Percentiles rank a stretch among this genome's conserved stretches.
These are phyloP conservation scores for Neotoxoptera formosana DNA, from an alignment of 1,140 invertebrate genomes.

Conservation along the genomic window DNA sequence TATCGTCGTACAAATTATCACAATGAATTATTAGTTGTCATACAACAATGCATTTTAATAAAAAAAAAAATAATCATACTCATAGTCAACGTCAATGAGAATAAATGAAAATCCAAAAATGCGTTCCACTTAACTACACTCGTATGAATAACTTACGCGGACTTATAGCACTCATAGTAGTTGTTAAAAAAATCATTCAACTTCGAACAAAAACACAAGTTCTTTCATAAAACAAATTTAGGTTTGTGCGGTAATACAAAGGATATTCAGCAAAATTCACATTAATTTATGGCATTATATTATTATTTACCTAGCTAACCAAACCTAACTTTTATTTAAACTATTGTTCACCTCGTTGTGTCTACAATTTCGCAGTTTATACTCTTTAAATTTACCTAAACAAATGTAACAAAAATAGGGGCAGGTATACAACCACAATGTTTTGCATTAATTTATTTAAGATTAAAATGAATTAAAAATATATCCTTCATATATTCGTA, in stretches of 20 bases:
- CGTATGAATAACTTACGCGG: background rate
- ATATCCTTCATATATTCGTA: background rate
- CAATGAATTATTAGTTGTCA: background rate
- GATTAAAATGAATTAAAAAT: too few species aligned
- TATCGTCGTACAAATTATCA: background rate
- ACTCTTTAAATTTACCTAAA: background rate
- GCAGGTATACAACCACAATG: background rate
- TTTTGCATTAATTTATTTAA: background rate
- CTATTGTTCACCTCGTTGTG: background rate
- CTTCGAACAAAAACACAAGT: background rate
- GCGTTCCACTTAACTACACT: too few species aligned
- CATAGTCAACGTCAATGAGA: too few species aligned
- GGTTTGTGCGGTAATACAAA: background rate
- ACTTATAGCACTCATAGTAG: background rate
- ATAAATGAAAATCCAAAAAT: too few species aligned
- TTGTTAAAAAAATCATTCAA: background rate
- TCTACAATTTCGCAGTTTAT: background rate
- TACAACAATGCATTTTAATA: too few species aligned
- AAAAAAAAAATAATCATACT: too few species aligned
- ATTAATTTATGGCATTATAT: background rate
- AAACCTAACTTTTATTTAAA: background rate
- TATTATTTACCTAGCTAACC: background rate
- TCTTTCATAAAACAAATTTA: background rate
- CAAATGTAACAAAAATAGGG: background rate
- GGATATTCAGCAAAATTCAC: background rate